Percentiles rank a stretch among this genome's conserved stretches.
Conservation (phyloP, 53 echinoderm and acorn worm species). For the Holothuria scabra region DNA sequence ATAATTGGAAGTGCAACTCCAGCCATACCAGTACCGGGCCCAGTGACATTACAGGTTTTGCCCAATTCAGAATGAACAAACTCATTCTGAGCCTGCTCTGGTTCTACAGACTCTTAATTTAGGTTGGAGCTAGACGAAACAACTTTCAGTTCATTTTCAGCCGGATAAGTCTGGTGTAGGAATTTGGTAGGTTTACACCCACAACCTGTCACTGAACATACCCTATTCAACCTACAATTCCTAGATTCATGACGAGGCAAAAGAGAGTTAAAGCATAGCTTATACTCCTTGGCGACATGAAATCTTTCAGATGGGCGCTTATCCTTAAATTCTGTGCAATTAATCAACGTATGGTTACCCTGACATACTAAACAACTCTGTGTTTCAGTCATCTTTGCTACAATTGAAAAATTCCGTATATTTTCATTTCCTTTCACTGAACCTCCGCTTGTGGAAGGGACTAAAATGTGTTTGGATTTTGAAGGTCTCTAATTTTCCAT, state of each 20-base stretch:
- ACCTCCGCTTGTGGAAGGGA: too few relatives aligned
- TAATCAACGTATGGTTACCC: conserved; percentile 45
- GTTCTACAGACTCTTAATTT: background rate
- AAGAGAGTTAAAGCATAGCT: conserved; percentile 52
- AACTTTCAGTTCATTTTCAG: background rate
- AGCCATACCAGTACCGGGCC: conserved; percentile 21
- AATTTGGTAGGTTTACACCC: conserved; percentile 59
- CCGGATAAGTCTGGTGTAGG: conserved; percentile 25
- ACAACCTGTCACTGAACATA: conserved; percentile 49
- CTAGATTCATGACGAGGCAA: conserved; percentile 20
- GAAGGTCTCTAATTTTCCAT: background rate
- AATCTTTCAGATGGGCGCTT: conserved; percentile 45
- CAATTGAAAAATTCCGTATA: too few relatives aligned
- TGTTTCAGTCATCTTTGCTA: background rate
- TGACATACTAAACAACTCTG: conserved; percentile 44
- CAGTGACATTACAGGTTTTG: conserved; percentile 13
- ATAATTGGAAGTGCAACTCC: background rate
- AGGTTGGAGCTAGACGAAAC: background rate
- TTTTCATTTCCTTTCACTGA: too few relatives aligned
- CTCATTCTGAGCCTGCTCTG: background rate
- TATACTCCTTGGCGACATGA: conserved; percentile 49
- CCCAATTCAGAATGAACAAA: background rate
- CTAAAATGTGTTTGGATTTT: background rate
- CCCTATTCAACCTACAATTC: conserved; percentile 39
- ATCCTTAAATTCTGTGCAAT: conserved; percentile 54